These are phyloP conservation scores for Vulpes ferrilata DNA, from an alignment of 2,113 vertebrate species.

Conservation along the genomic window DNA sequence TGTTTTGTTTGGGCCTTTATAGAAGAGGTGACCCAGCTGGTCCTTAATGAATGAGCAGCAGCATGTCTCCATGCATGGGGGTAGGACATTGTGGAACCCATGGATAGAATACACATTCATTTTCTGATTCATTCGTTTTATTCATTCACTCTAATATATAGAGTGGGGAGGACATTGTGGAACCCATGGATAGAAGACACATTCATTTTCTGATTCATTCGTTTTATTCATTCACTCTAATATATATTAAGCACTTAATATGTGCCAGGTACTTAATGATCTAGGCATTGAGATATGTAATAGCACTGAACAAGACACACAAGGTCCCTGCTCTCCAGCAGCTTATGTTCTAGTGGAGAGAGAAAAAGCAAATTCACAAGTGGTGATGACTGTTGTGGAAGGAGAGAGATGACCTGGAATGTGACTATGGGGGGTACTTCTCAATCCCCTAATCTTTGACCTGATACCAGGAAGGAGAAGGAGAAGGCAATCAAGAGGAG, in stretches of 20 bases:
- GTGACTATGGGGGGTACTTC: not conserved
- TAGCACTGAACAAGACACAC: not conserved
- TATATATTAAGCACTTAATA: not conserved
- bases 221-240: not conserved
- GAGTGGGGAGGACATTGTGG: no score
- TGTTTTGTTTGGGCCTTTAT: not conserved
- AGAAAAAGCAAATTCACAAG: not conserved
- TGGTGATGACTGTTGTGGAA: not conserved
- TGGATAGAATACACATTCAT: not conserved
- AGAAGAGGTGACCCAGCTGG: not conserved
- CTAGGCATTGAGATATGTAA: not conserved
- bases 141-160: not conserved
- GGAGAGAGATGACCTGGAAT: not conserved
- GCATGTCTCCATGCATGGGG: not conserved
- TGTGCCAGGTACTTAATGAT: not conserved
- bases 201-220: not conserved
- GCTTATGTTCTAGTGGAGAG: not conserved
- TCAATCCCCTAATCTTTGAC: not conserved
- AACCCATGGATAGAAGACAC: no score
- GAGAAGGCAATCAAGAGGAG: not conserved
- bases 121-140: not conserved
- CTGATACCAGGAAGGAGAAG: not conserved
- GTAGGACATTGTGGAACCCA: not conserved
- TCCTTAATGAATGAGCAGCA: not conserved
- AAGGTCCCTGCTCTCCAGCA: not conserved